Base-by-base conservation (phyloP, 2,113 vertebrate genomes). In the Sinosuthora webbiana region DNA sequence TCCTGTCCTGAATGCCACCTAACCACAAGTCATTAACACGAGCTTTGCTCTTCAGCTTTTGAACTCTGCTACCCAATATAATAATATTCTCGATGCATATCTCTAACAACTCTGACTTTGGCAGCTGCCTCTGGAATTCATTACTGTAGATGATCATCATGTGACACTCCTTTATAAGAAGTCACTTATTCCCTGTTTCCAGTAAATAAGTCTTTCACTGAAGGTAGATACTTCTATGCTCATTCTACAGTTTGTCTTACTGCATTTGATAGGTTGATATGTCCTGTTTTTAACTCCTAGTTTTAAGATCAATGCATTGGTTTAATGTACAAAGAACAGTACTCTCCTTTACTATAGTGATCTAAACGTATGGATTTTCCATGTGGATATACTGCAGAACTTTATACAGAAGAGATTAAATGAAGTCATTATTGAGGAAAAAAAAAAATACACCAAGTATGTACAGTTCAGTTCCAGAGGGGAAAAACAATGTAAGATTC, bases 11-110 rank as follows among this genome's bases (percentile, higher is more conserved):
- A 86, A 74, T 89, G 50, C 59, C 89, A 84, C 60, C 33, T 56
- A 65, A 41, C 27, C 0, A 7, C 24, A 69, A 65, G 82, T 89
- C 47, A 90, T 67, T 82, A 86, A 86, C 60, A 9, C 27, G 49
- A 95, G 33, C 84, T 95, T 89, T 93, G 91, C 84, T 87, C 84
- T 70, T 84, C 37, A 91, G 60, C 86, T 94, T 82, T 89, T 91
- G 93, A 64, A 95, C 91, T 91, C 50, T 87, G 62, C 10, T 60
- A 83, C 25, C 49, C 69, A 70, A 89, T 89, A 84, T 41, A 52
- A 84, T 62, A 63, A 64, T 76, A 92, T 41, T 87, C 67, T 56
- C 11, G 1, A 91, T 80, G 4, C 17, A 3, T 81, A 83, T 83
- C 84, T 89, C n/a, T 69, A 89, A 87, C 53, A 92, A 24, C 62